Conservation (phyloP, 1,140 invertebrate genomes). For the Diabrotica undecimpunctata region DNA sequence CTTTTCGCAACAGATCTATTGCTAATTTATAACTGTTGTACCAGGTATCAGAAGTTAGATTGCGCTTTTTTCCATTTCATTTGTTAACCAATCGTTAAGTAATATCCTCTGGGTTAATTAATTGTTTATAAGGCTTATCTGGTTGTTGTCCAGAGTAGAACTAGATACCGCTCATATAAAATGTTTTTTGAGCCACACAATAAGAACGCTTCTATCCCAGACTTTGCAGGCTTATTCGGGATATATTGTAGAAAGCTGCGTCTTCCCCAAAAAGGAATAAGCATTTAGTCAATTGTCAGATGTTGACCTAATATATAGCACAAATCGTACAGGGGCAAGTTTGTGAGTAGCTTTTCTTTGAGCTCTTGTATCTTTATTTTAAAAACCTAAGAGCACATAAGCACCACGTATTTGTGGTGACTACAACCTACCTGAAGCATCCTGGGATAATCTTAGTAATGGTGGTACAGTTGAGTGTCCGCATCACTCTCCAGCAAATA, state of each 20-base stretch:
- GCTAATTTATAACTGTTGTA: not conserved
- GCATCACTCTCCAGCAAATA: too few species aligned
- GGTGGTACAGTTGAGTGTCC: too few species aligned
- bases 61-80: not conserved
- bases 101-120: not conserved
- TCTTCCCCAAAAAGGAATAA: too few species aligned
- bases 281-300: not conserved
- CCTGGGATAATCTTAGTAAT: too few species aligned
- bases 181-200: not conserved
- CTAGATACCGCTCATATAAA: not conserved
- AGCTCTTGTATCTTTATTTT: not conserved
- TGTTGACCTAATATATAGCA: not conserved
- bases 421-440: too few species aligned
- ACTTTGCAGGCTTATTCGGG: too few species aligned
- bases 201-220: too few species aligned
- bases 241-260: too few species aligned
- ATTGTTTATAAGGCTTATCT: not conserved
- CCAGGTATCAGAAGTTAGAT: not conserved
- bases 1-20: not conserved
- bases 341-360: too few species aligned
- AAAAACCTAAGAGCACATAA: not conserved
- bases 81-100: not conserved
- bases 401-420: too few species aligned
- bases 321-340: not conserved
- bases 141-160: not conserved